Percentiles rank a stretch among this genome's conserved stretches.
Conservation (phyloP, 92 coral and sea anemone species). For the Siderastrea siderea region DNA sequence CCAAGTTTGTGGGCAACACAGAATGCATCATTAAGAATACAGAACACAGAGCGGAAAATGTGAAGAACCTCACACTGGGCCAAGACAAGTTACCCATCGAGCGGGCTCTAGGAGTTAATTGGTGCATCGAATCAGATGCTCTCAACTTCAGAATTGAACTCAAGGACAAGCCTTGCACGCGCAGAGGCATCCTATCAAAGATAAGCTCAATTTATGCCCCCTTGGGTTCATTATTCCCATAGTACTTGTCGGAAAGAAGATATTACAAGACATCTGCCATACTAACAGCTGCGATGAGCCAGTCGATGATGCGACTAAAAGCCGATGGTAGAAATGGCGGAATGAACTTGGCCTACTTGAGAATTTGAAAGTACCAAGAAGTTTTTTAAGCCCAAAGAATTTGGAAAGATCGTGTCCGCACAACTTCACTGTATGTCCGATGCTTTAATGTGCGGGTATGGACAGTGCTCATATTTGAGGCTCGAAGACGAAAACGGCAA, state of each 20-base stretch:
- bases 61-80: slow-evolving; percentile 42
- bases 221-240: slow-evolving; percentile 47
- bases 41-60: slow-evolving; percentile 60
- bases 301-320: too few species aligned
- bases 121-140: slow-evolving; percentile 56
- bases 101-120: slow-evolving; percentile 58
- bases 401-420: too few species aligned
- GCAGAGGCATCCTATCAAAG: slow-evolving; percentile 50
- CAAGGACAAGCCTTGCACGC: slow-evolving; percentile 58
- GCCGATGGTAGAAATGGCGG: too few species aligned
- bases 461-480: too few species aligned
- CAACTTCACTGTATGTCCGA: too few species aligned
- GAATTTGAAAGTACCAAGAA: too few species aligned
- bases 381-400: too few species aligned
- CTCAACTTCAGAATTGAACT: too few species aligned
- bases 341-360: too few species aligned
- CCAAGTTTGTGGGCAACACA: slow-evolving; percentile 61
- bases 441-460: too few species aligned
- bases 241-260: slow-evolving; percentile 54
- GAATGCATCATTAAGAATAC: slow-evolving; percentile 43
- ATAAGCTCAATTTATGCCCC: slow-evolving; percentile 50
- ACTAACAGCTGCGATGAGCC: too few species aligned
- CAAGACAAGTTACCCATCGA: slow-evolving; percentile 67
- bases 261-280: too few species aligned
- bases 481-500: slow-evolving; percentile 53